Conservation (phyloP, 2,888 invertebrate species). For the Ischnura elegans region DNA sequence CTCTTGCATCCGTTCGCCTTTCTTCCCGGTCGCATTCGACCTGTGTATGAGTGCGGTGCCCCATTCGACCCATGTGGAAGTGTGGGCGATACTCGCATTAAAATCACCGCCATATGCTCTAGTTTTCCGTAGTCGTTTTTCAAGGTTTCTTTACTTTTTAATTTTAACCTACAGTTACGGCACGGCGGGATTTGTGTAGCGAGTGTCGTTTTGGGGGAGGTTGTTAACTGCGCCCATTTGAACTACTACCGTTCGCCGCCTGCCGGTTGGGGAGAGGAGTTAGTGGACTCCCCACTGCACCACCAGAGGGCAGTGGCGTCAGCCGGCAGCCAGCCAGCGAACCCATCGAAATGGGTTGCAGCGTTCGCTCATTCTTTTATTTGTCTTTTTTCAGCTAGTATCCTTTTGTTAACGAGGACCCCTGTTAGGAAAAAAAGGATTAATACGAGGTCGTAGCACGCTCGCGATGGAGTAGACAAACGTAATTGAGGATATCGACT, state of each 20-base stretch:
- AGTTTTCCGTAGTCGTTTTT: conserved; percentile 41
- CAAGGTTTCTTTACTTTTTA: background rate
- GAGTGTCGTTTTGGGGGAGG: background rate
- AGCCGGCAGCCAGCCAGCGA: background rate
- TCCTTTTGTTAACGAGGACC: background rate
- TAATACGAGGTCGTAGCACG: background rate
- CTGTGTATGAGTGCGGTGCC: background rate
- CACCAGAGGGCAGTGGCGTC: too few relatives aligned
- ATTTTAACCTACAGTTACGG: conserved; percentile 16
- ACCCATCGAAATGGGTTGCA: conserved; percentile 1
- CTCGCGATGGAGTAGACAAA: conserved; percentile 1
- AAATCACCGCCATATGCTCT: conserved; percentile 32
- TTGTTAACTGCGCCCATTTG: too few relatives aligned
- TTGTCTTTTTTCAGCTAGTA: background rate
- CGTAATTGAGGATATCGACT: conserved; percentile 17
- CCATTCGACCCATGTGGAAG: background rate
- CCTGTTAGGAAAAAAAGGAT: background rate
- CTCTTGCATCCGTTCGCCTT: too few relatives aligned
- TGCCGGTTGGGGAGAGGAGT: too few relatives aligned
- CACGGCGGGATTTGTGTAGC: background rate
- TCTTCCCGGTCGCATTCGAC: background rate
- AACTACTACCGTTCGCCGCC: too few relatives aligned
- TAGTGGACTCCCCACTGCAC: too few relatives aligned
- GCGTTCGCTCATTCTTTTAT: background rate
- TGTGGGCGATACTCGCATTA: conserved; percentile 27